Evolutionary conservation across 1,140 invertebrate genomes (phyloP), one percentile per base, ranked within the genome.

Genomic region (Potamilus streckersoni): DNA sequence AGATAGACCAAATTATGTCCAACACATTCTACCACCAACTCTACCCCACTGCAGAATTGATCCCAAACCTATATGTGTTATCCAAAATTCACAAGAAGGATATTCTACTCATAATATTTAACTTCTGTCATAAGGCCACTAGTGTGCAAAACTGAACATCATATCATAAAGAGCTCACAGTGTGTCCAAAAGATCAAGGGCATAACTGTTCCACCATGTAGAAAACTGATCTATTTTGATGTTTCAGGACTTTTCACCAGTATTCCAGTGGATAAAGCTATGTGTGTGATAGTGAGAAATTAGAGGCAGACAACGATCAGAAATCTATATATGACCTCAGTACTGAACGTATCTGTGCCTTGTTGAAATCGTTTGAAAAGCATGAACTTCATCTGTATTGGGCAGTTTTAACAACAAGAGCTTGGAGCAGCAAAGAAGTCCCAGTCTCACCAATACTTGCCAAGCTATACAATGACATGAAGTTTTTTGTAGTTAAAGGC

Each of bases 151-250:
- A 75, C 56, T 0, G 66, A 69, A 69, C 60, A 75, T 38, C 73
- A 75, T 55, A 75, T 75, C n/a, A 62, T 69, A 0, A 75, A 75
- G 16, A 69, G 59, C n/a, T 60, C 63, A 20, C 56, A 75, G 23
- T 75, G 69, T 20, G 73, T 69, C 8, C 68, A 69, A n/a, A 75
- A 69, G 23, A 75, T 69, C 58, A 62, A 38, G 49, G 66, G 19
- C n/a, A 67, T 75, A 11, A 59, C 61, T 55, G 73, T 75, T 20
- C 73, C 73, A 16, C 57, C 66, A 11, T 31, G 59, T n/a, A 31
- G 31, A 12, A 75, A 69, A 63, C 58, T 69, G 11, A 67, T 75
- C 13, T 69, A 67, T 11, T 75, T 63, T 69, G 73, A 75, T 69
- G 58, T 75, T 16, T 69, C 58, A 23, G 49, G 66, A 17, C 65